Conservation (phyloP, 1,140 invertebrate genomes). For the Coelopa frigida region DNA sequence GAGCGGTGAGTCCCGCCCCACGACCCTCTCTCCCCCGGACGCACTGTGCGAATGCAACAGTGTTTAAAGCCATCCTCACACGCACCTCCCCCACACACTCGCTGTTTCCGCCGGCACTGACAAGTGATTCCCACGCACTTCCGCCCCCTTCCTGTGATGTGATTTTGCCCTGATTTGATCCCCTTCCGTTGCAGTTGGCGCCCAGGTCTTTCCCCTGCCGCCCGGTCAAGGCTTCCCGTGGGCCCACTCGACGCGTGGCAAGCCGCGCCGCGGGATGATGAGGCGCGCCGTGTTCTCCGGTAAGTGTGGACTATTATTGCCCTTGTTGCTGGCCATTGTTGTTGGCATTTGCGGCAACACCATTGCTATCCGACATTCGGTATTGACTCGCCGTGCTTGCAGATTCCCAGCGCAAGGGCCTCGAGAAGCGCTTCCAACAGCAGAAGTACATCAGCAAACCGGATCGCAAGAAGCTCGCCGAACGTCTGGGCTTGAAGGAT, state of each 20-base stretch:
- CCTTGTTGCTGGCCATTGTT: background rate
- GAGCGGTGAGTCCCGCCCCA: slow-evolving; percentile 48
- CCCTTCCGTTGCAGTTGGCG: slow-evolving; percentile 38
- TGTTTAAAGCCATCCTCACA: slow-evolving; percentile 2
- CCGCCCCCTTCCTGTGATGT: background rate
- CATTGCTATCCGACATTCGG: no score
- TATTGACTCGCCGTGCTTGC: slow-evolving; percentile 54
- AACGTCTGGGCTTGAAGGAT: slow-evolving; percentile 91
- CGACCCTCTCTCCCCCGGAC: no score
- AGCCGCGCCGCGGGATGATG: slow-evolving; percentile 90
- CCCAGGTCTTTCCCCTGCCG: slow-evolving; percentile 58
- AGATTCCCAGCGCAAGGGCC: slow-evolving; percentile 85
- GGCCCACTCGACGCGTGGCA: slow-evolving; percentile 69
- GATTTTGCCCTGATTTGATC: slow-evolving; percentile 11
- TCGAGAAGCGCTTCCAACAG: slow-evolving; percentile 92
- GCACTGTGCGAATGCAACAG: slow-evolving; percentile 17
- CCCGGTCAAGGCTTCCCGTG: slow-evolving; percentile 64
- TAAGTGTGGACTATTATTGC: slow-evolving; percentile 17
- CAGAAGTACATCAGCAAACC: slow-evolving; percentile 98
- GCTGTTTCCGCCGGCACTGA: background rate
- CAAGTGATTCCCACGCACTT: background rate
- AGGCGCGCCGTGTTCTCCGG: slow-evolving; percentile 72
- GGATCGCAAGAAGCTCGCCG: slow-evolving; percentile 90
- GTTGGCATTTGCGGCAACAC: background rate
- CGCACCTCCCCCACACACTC: background rate